Evolutionary conservation across 2,797 vertebrate species (phyloP).

Genomic region (Poecile montanus): DNA sequence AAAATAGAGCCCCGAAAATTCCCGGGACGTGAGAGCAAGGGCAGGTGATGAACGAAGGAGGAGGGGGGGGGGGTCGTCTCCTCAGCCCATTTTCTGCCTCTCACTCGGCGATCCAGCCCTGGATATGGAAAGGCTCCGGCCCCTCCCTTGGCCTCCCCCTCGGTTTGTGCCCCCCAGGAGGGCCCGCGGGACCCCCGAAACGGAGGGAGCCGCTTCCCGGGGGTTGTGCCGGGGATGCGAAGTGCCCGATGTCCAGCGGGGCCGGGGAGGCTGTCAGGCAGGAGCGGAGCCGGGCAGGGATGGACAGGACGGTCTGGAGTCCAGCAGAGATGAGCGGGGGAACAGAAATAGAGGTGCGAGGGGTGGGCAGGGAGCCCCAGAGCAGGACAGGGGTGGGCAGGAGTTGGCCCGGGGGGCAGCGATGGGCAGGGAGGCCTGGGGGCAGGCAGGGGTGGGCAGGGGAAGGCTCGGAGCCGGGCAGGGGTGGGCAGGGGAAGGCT

Average conservation of each 20-base stretch:
- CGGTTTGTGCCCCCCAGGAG: too few species aligned
- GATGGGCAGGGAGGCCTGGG: not conserved
- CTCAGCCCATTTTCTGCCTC: not conserved
- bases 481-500: too few species aligned
- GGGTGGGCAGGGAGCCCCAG: not conserved
- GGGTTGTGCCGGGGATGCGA: not conserved
- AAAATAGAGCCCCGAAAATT: not conserved
- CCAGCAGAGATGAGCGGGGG: not conserved
- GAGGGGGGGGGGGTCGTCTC: fast-evolving
- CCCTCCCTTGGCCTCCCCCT: not conserved
- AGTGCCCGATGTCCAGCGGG: too few species aligned
- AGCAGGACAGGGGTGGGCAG: too few species aligned
- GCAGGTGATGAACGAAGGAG: not conserved
- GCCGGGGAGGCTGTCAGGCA: fast-evolving
- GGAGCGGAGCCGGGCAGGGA: not conserved
- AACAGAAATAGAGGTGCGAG: not conserved
- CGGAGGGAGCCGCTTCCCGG: not conserved
- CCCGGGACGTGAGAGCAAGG: not conserved
- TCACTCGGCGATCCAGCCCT: not conserved
- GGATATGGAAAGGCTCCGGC: too few species aligned
- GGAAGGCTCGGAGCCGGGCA: not conserved
- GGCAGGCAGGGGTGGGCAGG: not conserved
- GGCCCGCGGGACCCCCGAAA: not conserved
- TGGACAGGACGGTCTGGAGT: not conserved
- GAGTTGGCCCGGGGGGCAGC: not conserved